Percentiles rank a stretch among this genome's conserved stretches.
Conservation (phyloP, 2,113 vertebrate genomes). For the Sinocyclocheilus grahami region DNA sequence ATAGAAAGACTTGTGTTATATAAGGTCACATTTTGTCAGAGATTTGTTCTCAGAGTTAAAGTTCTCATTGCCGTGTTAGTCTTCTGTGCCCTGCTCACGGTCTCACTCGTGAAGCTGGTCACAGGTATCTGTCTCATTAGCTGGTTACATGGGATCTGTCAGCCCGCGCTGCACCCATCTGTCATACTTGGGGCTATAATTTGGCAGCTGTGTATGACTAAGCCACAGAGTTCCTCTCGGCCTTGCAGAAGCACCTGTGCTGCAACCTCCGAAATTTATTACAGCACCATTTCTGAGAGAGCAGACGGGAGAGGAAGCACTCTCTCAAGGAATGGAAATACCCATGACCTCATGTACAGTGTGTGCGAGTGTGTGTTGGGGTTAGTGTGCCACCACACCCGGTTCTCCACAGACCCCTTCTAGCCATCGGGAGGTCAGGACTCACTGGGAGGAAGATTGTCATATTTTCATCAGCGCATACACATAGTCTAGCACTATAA, state of each 20-base stretch:
- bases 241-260: constrained; percentile 38
- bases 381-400: constrained; percentile 14
- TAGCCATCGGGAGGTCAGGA: constrained; percentile 22
- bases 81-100: constrained; percentile 8
- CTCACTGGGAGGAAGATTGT: constrained; percentile 6
- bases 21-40: constrained; percentile 11
- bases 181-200: constrained; percentile 36
- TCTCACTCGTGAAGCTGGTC: constrained; percentile 11
- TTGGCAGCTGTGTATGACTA: constrained; percentile 53
- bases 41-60: background rate
- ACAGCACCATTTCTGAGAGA: background rate
- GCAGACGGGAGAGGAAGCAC: background rate
- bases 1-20: background rate
- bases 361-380: constrained; percentile 8
- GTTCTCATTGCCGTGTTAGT: constrained; percentile 28
- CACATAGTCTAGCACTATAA: constrained; percentile 9
- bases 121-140: constrained; percentile 39
- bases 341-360: constrained; percentile 38
- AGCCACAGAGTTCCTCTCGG: constrained; percentile 21
- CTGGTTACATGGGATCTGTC: constrained; percentile 31
- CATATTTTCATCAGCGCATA: background rate
- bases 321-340: constrained; percentile 40
- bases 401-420: background rate
- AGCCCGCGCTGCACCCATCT: constrained; percentile 1
- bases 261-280: constrained; percentile 35